Base-by-base conservation (phyloP, 2,113 vertebrate genomes). In the Propithecus coquereli region DNA sequence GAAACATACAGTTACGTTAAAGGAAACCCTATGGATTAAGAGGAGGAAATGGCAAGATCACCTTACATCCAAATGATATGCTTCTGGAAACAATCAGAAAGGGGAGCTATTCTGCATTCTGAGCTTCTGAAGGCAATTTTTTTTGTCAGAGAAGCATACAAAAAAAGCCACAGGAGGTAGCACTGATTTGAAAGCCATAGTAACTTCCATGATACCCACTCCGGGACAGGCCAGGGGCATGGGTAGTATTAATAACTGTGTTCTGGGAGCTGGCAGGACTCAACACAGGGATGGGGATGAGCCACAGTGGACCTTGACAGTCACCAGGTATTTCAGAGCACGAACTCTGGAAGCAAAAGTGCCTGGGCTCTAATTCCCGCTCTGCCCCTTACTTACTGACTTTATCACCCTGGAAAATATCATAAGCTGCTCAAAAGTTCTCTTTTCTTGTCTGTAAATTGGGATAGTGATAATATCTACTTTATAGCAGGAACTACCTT, bases 71-170 rank as follows among this genome's bases (percentile, higher is more conserved):
- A 40, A 43, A 12, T 30, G 22, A 43, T 61, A 25, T 30, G 9
- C 13, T 37, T 85, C 13, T 18, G 40, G 68, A n/a, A 68, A 80
- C 79, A 30, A 50, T 13, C 11, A 20, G 30, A 94, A 79, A 18
- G 3, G 34, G 13, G 80, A 84, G n/a, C 13, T 70, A 7, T n/a
- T 77, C 2, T 79, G 22, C 14, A 50, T 85, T 91, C 45, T 57
- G 70, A 70, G 25, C 57, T 52, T 93, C 37, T 50, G 61, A 79
- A 83, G 57, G 27, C 32, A 52, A 40, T 63, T 63, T 93, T 89
- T 89, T 91, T 47, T 43, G 65, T 76, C 25, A 22, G 6, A 89
- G 84, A 84, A 14, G 16, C 3, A 27, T 18, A 17, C 16, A 54
- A 77, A 77, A 77, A 71, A 40, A 40, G 23, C 63, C 18, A 57